Evolutionary conservation across 2,797 vertebrate species (phyloP), one percentile per base, ranked within the genome.

Genomic region (Aphelocoma californica): DNA sequence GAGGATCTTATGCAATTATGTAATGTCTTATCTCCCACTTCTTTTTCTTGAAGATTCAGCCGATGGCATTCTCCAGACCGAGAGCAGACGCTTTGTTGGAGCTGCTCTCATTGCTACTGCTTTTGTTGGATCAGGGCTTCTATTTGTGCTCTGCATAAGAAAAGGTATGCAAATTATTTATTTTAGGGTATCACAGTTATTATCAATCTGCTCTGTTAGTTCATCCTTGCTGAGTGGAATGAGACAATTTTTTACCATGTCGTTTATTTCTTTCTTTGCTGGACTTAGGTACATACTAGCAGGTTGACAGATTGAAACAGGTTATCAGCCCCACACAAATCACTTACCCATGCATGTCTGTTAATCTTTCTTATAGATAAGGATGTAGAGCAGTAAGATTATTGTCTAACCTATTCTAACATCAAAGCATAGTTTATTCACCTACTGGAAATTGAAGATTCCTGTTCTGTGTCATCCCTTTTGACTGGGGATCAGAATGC

Each of bases 81-180:
- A 86, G 31, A 93, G n/a, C 34, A 96, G 94, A 77, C 83, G 10
- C 29, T 53, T 81, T 87, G 45, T 94, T 90, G 86, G 90, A 92
- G 29, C 40, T 69, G 17, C 54, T 82, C 18, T 95, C 40, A 31
- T 74, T 48, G 50, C 64, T 53, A 45, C 58, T 26, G 61, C 61
- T 90, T 54, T 91, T n/a, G 38, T 79, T 67, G 93, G 47, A 92
- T 90, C 92, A 54, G 53, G n/a, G 18, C 26, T 92, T 72, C 62
- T 86, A 8, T 57, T 84, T 80, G 32, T 42, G 28, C 26, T 91
- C 56, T 94, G 12, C 57, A 5, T 95, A 64, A 88, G 62, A 61
- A 95, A 95, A 94, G 96, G 96, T 97, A 93, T 58, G 51, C 0
- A 77, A 80, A 40, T 45, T 79, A 34, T 74, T 85, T 69, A 47